Base-by-base conservation (phyloP, 2,888 invertebrate genomes). In the Cheilosia soror region DNA sequence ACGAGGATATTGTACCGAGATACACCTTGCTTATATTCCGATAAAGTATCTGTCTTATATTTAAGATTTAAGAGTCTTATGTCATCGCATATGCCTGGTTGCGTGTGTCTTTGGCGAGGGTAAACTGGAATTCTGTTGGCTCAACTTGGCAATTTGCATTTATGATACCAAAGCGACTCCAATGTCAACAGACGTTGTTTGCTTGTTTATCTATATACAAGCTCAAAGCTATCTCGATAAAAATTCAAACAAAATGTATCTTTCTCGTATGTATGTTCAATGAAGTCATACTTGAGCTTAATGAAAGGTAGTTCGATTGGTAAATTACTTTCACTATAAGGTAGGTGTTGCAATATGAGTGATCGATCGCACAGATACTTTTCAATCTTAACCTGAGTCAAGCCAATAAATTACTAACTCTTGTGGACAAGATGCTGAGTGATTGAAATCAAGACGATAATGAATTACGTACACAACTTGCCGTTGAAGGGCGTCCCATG, bases 71-170 rank as follows among this genome's bases (percentile, higher is more conserved):
- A 63, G 49, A n/a, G 78, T 57, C 69, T 78, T 78, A 78, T 78
- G 78, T 78, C 78, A 78, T 69, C 40, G 42, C n/a, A n/a, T 31
- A 25, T 47, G 15, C 13, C 11, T n/a, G 11, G 31, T 13, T 57
- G 37, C 20, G 40, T 33, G 51, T 33, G 60, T 42, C 72, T 62
- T 49, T 5, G 33, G 49, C 33, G 47, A 40, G 37, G 20, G 57
- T 49, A 71, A 78, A 78, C 78, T 78, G 55, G 69, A 78, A 49
- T 58, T 37, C 57, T 47, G 78, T 63, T 63, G 53, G 77, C 68
- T 51, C 58, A 76, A 40, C 49, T 57, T 76, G 76, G 68, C 57
- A 63, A 78, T 78, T 78, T 78, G 78, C 78, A 78, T 69, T 62
- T 60, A 33, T 33, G 68, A 5, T 27, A n/a, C 11, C 31, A 6